phyloP scores from a whole-genome alignment of 92 coral and sea anemone species.

The Epizoanthus ramosus region DNA sequence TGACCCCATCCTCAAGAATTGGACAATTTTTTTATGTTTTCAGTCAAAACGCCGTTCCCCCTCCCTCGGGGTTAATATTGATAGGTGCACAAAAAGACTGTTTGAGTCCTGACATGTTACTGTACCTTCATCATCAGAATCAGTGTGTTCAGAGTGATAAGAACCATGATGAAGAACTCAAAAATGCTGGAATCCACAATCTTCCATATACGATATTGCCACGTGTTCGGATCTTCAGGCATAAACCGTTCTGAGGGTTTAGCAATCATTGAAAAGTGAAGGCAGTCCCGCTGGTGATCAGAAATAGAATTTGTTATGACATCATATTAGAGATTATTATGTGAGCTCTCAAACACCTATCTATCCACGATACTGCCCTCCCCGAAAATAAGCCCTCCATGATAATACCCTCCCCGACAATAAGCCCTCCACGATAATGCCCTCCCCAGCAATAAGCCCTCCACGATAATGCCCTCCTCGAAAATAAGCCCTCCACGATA shows the following conservation, averaged over 20 bases:
- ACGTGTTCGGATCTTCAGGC: slow-evolving; percentile 97
- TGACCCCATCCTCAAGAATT: too few species aligned
- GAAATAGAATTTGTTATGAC: not conserved
- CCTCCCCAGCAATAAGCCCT: too few species aligned
- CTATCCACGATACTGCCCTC: not conserved
- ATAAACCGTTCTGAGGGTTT: slow-evolving; percentile 94
- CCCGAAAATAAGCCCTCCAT: too few species aligned
- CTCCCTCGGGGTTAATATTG: too few species aligned
- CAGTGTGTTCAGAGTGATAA: slow-evolving; percentile 90
- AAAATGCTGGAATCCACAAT: slow-evolving; percentile 95
- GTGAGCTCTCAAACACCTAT: not conserved
- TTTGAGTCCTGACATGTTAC: not conserved
- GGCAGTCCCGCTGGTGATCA: slow-evolving; percentile 83
- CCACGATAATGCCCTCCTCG: too few species aligned
- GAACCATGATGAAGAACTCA: slow-evolving; percentile 93
- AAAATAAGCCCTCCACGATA: too few species aligned
- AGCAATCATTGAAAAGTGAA: slow-evolving; percentile 93
- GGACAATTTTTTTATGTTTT: too few species aligned
- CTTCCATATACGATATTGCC: slow-evolving; percentile 95
- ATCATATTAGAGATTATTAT: too few species aligned
- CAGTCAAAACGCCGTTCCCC: too few species aligned
- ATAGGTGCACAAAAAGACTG: too few species aligned
- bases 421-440: not conserved
- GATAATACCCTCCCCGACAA: not conserved
- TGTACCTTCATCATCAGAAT: slow-evolving; percentile 97